A percentile compares a stretch with the other conserved stretches of the same genome.
phyloP scores from a whole-genome alignment of 2,888 invertebrate genomes.

The Catocala nupta region DNA sequence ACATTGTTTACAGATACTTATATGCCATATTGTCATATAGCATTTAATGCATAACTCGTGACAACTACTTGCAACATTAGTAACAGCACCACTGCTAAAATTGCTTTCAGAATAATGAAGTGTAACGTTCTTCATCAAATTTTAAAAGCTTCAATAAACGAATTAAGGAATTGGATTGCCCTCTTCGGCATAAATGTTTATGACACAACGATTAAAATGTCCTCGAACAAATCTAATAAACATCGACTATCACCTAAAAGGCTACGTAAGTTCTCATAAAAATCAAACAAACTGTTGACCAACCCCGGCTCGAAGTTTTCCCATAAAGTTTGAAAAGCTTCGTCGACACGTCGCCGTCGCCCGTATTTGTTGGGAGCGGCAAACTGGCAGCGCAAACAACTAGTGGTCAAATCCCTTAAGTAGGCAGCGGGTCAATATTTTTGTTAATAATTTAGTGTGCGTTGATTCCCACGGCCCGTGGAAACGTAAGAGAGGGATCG shows the following conservation, averaged over 20 bases:
- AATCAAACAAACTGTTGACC: conserved; percentile 72
- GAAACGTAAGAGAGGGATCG: conserved; percentile 69
- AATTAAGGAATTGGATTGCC: too few species aligned
- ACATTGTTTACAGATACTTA: background rate
- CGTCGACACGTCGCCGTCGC: conserved; percentile 64
- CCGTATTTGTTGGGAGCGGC: conserved; percentile 78
- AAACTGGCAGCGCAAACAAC: conserved; percentile 82
- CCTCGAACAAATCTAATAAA: conserved; percentile 37
- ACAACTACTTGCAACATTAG: too few species aligned
- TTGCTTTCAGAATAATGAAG: too few species aligned
- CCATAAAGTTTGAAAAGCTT: conserved; percentile 82
- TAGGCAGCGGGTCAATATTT: conserved; percentile 86
- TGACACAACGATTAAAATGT: conserved; percentile 16
- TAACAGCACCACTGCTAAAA: too few species aligned
- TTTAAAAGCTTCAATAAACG: too few species aligned
- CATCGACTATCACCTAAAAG: conserved; percentile 50
- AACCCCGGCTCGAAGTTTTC: conserved; percentile 72
- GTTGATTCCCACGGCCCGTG: conserved; percentile 77
- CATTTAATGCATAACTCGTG: too few species aligned
- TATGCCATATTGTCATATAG: too few species aligned
- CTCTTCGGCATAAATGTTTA: background rate
- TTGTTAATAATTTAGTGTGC: conserved; percentile 85
- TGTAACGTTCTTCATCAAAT: too few species aligned
- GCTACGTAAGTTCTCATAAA: conserved; percentile 53
- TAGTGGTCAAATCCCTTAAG: conserved; percentile 86